phyloP scores from a whole-genome alignment of 2,888 invertebrate genomes.

The Pardosa pseudoannulata region DNA sequence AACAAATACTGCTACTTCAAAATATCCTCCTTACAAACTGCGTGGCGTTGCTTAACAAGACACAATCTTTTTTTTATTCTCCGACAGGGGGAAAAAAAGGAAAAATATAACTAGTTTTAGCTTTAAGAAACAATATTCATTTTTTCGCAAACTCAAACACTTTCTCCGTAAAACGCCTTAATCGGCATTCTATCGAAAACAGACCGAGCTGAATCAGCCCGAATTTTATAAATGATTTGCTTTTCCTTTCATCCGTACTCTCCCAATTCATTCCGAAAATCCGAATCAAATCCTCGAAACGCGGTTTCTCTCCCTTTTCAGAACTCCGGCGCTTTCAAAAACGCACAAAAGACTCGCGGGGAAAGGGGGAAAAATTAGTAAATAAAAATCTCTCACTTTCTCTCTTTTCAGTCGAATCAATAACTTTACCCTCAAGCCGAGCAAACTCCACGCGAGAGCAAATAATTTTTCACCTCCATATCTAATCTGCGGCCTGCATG shows the following conservation, averaged over 20 bases:
- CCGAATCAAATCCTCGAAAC: not conserved
- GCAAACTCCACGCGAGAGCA: conserved; percentile 32
- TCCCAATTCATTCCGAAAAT: not conserved
- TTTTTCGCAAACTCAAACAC: no score
- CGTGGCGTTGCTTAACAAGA: no score
- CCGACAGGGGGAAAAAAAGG: no score
- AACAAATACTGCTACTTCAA: no score
- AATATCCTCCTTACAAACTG: no score
- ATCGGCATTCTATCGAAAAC: not conserved
- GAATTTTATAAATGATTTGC: not conserved
- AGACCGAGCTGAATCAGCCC: not conserved
- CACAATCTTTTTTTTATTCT: no score
- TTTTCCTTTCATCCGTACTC: not conserved
- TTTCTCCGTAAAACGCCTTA: not conserved
- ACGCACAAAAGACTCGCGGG: conserved; percentile 3
- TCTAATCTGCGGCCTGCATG: conserved; percentile 53
- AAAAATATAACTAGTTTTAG: no score
- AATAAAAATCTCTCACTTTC: conserved; percentile 64
- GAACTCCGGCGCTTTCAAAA: not conserved
- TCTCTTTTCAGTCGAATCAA: conserved; percentile 48
- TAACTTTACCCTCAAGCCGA: conserved; percentile 34
- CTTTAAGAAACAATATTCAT: no score
- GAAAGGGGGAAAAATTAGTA: not conserved
- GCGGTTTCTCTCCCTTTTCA: not conserved
- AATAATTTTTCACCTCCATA: conserved; percentile 60